Evolutionary conservation across 2,113 vertebrate genomes (phyloP), one percentile per base, ranked within the genome.

Genomic region (Aegotheles bennettii): DNA sequence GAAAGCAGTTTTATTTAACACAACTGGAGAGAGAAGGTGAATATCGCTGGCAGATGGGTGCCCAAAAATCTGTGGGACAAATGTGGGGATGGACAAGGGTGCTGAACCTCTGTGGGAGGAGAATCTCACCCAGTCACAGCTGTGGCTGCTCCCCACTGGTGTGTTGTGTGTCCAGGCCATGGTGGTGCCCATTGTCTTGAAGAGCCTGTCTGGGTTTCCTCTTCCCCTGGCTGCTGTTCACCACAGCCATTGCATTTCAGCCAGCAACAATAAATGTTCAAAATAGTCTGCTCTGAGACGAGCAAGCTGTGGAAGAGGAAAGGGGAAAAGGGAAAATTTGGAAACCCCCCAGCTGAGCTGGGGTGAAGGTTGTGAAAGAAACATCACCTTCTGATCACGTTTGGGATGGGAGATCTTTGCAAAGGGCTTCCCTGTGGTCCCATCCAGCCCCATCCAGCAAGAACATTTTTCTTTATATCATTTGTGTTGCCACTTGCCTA

Each of bases 101-200:
- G 10, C 12, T 3, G 3, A 3, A 61, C 10, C 36, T 33, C 15
- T 6, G 1, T 6, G 11, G 13, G 60, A 88, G 17, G 28, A 69
- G 28, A 42, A 36, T 57, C 38, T 87, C 42, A 25, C 6, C 24
- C 36, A 64, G 42, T n/a, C 4, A 0, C 16, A 61, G 42, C 35
- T 9, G 0, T 2, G 2, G 26, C 12, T 84, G 6, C 29, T 76
- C 28, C 63, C 47, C 5, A 1, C 19, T 50, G 43, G 3, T 9
- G 2, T 31, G 29, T 19, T 56, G 10, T 19, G 29, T 35, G 20
- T 68, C 43, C 4, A 8, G 36, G 13, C n/a, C 8, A 3, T 2
- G 1, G 31, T 36, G 9, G 4, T 56, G 28, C 16, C 48, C 0
- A 0, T 67, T 73, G 31, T 16, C 33, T 80, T 68, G 33, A 35